A percentile compares a stretch with the other conserved stretches of the same genome.
Conservation (phyloP, 2,797 vertebrate genomes). For the Sebastes matsubarae region DNA sequence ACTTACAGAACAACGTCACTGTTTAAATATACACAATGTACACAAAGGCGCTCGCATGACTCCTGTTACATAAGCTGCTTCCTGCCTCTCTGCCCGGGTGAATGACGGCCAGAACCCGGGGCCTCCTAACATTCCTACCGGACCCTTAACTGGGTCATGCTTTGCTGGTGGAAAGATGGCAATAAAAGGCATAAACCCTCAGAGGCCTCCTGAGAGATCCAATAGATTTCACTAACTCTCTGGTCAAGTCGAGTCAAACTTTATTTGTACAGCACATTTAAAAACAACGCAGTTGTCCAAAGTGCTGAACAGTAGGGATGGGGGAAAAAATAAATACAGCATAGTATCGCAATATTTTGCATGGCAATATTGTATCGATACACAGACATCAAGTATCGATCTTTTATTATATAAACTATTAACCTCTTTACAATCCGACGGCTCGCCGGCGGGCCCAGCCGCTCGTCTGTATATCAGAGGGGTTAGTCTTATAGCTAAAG, state of each 20-base stretch:
- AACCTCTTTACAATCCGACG: too few relatives aligned
- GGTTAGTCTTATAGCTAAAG: too few relatives aligned
- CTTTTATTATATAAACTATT: too few relatives aligned
- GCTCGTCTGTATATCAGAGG: accelerated
- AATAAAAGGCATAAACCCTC: conserved; percentile 23
- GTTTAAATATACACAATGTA: neutral
- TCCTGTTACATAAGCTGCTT: conserved; percentile 75
- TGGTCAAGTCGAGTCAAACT: neutral
- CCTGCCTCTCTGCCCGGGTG: conserved; percentile 30
- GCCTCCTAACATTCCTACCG: conserved; percentile 61
- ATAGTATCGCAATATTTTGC: too few relatives aligned
- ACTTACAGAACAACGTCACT: neutral
- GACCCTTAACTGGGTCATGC: conserved; percentile 60
- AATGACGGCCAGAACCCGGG: conserved; percentile 40
- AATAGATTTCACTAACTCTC: conserved; percentile 1
- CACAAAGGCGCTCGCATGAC: conserved; percentile 76
- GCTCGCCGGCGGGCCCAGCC: too few relatives aligned
- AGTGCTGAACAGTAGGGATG: neutral
- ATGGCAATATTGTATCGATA: too few relatives aligned
- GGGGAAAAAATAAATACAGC: too few relatives aligned
- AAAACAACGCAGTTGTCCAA: neutral
- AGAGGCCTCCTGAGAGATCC: conserved; percentile 3
- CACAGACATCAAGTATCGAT: too few relatives aligned
- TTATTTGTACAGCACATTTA: neutral
- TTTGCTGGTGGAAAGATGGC: conserved; percentile 45